These are phyloP conservation scores for Acanthiza pusilla DNA, from an alignment of 2,797 vertebrate genomes.

Conservation along the genomic window DNA sequence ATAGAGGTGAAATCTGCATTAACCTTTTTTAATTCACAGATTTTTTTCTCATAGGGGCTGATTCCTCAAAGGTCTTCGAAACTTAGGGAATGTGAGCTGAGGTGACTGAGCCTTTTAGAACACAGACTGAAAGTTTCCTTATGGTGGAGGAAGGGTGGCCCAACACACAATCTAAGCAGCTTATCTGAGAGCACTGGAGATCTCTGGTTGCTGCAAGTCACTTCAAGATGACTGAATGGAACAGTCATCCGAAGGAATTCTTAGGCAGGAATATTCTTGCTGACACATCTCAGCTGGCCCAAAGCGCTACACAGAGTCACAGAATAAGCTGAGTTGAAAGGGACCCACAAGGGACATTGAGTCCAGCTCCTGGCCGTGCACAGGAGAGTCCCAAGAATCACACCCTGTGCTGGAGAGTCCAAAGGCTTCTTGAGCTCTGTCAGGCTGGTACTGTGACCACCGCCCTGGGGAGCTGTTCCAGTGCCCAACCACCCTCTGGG, in stretches of 20 bases:
- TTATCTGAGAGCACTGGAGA: not conserved
- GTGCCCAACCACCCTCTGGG: not conserved
- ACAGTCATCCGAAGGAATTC: not conserved
- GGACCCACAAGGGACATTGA: not conserved
- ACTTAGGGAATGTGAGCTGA: not conserved
- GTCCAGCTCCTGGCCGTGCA: not conserved
- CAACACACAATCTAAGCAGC: not conserved
- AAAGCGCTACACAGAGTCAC: accelerated
- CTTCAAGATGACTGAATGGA: not conserved
- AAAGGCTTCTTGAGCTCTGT: not conserved
- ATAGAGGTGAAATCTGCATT: not conserved
- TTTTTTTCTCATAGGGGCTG: not conserved
- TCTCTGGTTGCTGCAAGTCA: not conserved
- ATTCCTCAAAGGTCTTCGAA: not conserved
- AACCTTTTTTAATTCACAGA: not conserved
- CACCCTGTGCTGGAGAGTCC: not conserved
- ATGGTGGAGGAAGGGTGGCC: not conserved
- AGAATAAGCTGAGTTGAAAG: not conserved
- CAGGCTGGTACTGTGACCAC: not conserved
- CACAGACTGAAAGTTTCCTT: not conserved
- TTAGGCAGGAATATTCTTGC: not conserved
- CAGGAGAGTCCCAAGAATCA: not conserved
- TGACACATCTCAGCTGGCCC: not conserved
- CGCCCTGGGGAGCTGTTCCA: not conserved
- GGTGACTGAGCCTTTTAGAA: not conserved